Conservation (phyloP, 2,113 vertebrate species). For the Urocynchramus pylzowi region DNA sequence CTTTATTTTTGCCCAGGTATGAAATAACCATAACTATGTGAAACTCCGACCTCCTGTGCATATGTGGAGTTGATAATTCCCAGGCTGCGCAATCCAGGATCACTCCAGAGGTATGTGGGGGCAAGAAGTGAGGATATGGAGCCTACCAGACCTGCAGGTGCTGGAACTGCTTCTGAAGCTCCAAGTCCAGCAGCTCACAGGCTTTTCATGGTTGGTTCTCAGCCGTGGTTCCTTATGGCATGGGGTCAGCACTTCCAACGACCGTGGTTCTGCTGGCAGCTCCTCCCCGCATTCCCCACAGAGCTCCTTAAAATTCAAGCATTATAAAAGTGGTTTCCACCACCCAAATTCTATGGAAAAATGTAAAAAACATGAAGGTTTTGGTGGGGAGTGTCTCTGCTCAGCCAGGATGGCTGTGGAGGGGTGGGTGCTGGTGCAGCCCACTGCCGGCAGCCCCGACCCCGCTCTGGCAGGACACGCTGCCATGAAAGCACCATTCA, state of each 20-base stretch:
- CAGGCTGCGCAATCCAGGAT: background rate
- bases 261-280: background rate
- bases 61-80: background rate
- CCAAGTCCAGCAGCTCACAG: background rate
- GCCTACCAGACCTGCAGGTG: background rate
- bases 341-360: background rate
- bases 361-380: rapidly evolving
- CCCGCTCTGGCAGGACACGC: background rate
- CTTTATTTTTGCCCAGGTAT: background rate
- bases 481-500: slow-evolving; percentile 22
- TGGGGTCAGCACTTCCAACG: rapidly evolving
- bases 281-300: rapidly evolving
- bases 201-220: background rate
- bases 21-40: background rate
- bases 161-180: background rate
- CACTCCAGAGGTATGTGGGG: background rate
- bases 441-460: rapidly evolving
- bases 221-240: background rate
- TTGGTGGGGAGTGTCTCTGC: background rate
- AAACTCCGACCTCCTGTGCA: background rate
- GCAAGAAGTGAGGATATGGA: background rate
- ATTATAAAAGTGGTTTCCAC: background rate
- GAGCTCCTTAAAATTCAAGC: background rate
- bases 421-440: background rate
- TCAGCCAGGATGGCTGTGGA: background rate